Conservation (phyloP, 2,797 vertebrate species). For the Champsocephalus esox region DNA sequence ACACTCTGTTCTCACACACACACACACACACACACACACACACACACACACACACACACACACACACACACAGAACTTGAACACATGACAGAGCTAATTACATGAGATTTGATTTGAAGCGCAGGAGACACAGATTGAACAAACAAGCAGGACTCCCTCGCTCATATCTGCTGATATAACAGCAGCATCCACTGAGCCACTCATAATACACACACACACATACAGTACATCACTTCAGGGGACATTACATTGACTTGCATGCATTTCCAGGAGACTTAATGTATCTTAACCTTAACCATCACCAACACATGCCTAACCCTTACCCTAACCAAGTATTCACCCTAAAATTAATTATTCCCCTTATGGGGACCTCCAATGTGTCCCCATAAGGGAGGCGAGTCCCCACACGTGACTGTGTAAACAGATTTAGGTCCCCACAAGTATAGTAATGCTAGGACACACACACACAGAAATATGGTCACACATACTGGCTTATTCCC, state of each 20-base stretch:
- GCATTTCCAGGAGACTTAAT: no score
- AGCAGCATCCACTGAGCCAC: conserved; percentile 43
- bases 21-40: not conserved
- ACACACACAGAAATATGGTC: conserved; percentile 5
- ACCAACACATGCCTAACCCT: no score
- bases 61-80: conserved; percentile 35
- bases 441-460: no score
- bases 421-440: no score
- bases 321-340: no score
- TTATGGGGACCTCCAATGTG: no score
- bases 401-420: no score
- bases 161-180: conserved; percentile 63
- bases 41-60: no score
- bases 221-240: not conserved
- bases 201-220: conserved; percentile 33
- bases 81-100: conserved; percentile 71
- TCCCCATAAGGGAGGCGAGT: no score
- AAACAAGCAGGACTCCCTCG: conserved; percentile 66
- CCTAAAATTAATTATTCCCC: no score
- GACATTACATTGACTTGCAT: no score
- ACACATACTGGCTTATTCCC: conserved; percentile 19
- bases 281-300: no score
- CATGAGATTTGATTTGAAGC: conserved; percentile 66
- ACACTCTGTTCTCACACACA: conserved; percentile 9
- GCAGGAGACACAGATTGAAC: conserved; percentile 57